Conservation (phyloP, 1,140 invertebrate species). For the Drosophila leontia region DNA sequence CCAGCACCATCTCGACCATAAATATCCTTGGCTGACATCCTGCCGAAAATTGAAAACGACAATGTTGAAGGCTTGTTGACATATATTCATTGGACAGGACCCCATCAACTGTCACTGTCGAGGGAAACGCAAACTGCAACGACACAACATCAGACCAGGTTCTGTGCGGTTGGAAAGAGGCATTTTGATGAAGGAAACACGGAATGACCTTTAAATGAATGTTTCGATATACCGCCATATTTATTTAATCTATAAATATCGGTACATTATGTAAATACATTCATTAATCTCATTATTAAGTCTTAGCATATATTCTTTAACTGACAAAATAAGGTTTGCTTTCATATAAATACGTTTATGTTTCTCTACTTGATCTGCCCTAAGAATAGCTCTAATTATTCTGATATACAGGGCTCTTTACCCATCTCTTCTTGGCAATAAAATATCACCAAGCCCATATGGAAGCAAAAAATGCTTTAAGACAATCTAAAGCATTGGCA, state of each 20-base stretch:
- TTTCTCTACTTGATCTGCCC: background rate
- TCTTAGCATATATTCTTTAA: too few species aligned
- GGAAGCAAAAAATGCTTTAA: slow-evolving; percentile 55
- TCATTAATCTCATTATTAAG: background rate
- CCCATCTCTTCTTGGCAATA: slow-evolving; percentile 28
- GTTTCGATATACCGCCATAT: too few species aligned
- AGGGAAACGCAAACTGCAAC: slow-evolving; percentile 41
- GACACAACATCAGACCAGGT: slow-evolving; percentile 27
- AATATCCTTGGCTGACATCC: slow-evolving; percentile 49
- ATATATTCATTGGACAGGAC: slow-evolving; percentile 75
- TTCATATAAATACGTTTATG: too few species aligned
- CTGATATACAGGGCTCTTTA: background rate
- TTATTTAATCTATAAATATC: background rate
- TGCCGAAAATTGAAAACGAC: slow-evolving; percentile 76
- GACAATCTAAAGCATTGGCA: slow-evolving; percentile 59
- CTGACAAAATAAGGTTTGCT: too few species aligned
- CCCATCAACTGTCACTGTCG: slow-evolving; percentile 67
- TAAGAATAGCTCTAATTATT: background rate
- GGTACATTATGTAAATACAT: background rate
- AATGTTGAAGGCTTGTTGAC: slow-evolving; percentile 68
- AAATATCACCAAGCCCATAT: slow-evolving; percentile 42
- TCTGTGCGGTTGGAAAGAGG: background rate
- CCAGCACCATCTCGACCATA: slow-evolving; percentile 35
- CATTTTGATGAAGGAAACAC: background rate
- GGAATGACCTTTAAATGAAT: background rate